Evolutionary conservation across 2,113 vertebrate species (phyloP).

Genomic region (Oceanites oceanicus): DNA sequence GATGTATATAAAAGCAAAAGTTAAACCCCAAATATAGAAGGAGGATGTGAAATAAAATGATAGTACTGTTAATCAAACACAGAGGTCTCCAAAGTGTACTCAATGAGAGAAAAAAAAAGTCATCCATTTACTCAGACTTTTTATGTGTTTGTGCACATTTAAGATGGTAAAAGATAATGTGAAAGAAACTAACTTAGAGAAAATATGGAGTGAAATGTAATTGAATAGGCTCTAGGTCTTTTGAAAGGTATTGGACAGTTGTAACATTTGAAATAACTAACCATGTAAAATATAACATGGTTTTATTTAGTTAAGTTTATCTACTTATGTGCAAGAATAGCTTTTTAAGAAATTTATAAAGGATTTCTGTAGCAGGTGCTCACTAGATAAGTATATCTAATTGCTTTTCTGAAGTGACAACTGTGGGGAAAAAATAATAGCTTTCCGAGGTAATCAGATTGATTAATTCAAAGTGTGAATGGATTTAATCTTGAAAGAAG

Average conservation of each 20-base stretch:
- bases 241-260: background rate
- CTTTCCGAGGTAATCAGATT: background rate
- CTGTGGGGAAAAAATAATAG: background rate
- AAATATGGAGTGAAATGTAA: background rate
- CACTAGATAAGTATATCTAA: background rate
- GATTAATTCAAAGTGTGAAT: background rate
- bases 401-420: background rate
- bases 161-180: background rate
- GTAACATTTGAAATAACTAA: background rate
- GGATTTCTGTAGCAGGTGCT: background rate
- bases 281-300: background rate
- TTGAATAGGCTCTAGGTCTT: background rate
- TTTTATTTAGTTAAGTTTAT: background rate
- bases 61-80: background rate
- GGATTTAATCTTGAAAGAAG: background rate
- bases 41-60: background rate
- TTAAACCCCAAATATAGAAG: background rate
- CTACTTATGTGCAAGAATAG: rapidly evolving
- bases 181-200: background rate
- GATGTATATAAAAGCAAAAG: background rate
- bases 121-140: background rate
- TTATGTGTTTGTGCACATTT: background rate
- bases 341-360: background rate
- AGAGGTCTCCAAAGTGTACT: background rate
- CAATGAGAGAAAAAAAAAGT: background rate